Evolutionary conservation across 2,888 invertebrate genomes (phyloP).

Genomic region (Hyppa rectilinea): DNA sequence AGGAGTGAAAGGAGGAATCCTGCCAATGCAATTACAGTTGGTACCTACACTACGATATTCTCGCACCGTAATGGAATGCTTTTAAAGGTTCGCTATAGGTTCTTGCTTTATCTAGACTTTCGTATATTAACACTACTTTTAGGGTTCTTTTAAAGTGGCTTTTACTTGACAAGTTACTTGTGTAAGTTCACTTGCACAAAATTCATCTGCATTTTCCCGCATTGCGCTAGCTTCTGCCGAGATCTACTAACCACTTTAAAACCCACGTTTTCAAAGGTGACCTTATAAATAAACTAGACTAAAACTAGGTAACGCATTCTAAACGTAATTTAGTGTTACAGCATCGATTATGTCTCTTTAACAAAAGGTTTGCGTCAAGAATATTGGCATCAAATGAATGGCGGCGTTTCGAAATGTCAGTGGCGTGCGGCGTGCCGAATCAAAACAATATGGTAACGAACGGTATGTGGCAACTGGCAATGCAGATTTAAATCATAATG

Average conservation of each 20-base stretch:
- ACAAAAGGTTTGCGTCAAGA: conserved; percentile 55
- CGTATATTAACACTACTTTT: conserved; percentile 2
- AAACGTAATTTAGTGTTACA: conserved; percentile 37
- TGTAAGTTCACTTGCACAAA: conserved; percentile 1
- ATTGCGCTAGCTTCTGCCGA: conserved; percentile 18
- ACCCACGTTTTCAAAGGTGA: neutral
- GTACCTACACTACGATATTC: conserved; percentile 34
- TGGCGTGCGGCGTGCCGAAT: conserved; percentile 60
- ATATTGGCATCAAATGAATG: conserved; percentile 52
- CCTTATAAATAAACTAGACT: conserved; percentile 17
- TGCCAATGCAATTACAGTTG: conserved; percentile 57
- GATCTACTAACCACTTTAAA: neutral
- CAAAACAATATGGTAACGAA: conserved; percentile 62
- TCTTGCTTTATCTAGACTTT: conserved; percentile 21
- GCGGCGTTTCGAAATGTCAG: conserved; percentile 64
- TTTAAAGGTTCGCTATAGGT: conserved; percentile 23
- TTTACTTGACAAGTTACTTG: neutral
- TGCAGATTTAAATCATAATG: conserved; percentile 65
- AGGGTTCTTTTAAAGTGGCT: conserved; percentile 5
- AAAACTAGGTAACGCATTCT: conserved; percentile 13
- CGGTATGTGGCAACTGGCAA: conserved; percentile 55
- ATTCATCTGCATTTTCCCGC: conserved; percentile 34
- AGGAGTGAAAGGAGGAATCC: conserved; percentile 46
- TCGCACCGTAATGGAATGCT: conserved; percentile 51
- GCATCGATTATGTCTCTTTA: conserved; percentile 37